phyloP scores from a whole-genome alignment of 1,140 invertebrate species.

The Xylocopa sonorina region DNA sequence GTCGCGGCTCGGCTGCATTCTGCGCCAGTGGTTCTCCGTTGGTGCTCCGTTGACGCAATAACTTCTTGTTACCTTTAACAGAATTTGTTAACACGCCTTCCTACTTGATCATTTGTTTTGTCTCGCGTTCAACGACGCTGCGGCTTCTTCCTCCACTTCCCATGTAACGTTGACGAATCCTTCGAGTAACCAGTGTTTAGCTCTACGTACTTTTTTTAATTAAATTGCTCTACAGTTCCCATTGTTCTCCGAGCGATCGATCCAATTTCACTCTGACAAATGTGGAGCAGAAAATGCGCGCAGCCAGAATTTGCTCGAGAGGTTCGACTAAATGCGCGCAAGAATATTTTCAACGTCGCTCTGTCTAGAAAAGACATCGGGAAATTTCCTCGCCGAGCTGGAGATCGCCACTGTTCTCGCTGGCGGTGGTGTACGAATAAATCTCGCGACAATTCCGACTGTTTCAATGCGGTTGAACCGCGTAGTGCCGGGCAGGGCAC shows the following conservation, averaged over 20 bases:
- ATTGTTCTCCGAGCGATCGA: too few relatives aligned
- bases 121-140: background rate
- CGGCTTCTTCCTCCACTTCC: background rate
- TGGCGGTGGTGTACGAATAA: background rate
- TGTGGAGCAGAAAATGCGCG: too few relatives aligned
- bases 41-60: background rate
- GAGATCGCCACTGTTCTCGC: background rate
- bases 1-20: background rate
- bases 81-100: background rate
- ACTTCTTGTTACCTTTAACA: background rate
- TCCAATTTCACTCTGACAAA: too few relatives aligned
- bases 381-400: background rate
- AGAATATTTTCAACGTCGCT: background rate
- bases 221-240: background rate
- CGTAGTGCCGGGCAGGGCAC: background rate
- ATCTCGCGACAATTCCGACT: slow-evolving; percentile 18
- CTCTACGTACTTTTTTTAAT: background rate
- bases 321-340: too few relatives aligned
- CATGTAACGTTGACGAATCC: background rate
- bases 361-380: background rate
- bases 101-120: background rate
- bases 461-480: slow-evolving; percentile 12
- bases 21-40: slow-evolving; percentile 1
- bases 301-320: too few relatives aligned
- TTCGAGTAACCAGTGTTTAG: background rate